Conservation (phyloP, 2,888 invertebrate genomes). For the Odontothrips loti region DNA sequence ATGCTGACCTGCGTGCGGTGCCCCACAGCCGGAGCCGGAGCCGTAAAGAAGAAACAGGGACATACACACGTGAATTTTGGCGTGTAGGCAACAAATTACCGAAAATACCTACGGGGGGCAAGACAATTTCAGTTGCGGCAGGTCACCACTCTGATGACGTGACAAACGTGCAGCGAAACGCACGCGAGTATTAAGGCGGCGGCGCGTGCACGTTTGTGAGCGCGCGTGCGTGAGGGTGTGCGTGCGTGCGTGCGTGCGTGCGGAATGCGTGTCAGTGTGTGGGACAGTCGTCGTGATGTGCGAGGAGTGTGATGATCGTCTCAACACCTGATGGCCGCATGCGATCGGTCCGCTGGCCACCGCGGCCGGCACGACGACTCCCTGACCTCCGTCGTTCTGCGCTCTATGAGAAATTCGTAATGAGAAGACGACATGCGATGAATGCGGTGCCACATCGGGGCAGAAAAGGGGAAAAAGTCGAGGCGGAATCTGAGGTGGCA, state of each 20-base stretch:
- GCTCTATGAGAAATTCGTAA: no score
- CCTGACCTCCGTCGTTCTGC: no score
- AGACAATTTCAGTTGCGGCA: not conserved
- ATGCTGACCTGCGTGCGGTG: no score
- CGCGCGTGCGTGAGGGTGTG: not conserved
- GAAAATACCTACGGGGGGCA: not conserved
- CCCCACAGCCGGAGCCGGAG: not conserved
- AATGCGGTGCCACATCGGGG: no score
- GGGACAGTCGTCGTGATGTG: not conserved
- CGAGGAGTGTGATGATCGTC: no score
- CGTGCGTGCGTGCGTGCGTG: not conserved
- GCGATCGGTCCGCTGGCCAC: no score
- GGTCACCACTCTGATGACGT: not conserved
- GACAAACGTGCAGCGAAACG: not conserved
- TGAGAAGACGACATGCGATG: no score
- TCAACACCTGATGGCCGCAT: no score
- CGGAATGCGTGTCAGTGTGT: not conserved
- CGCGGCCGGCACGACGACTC: no score
- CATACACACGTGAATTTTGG: not conserved
- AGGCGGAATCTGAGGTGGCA: no score
- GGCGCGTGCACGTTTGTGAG: no score
- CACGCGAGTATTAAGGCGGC: not conserved
- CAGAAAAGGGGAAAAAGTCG: no score
- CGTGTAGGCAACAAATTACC: slow-evolving; percentile 6
- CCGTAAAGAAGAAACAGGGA: not conserved